A percentile compares a stretch with the other conserved stretches of the same genome.
phyloP scores from a whole-genome alignment of 2,888 invertebrate genomes.

The Stegana nigrithorax region DNA sequence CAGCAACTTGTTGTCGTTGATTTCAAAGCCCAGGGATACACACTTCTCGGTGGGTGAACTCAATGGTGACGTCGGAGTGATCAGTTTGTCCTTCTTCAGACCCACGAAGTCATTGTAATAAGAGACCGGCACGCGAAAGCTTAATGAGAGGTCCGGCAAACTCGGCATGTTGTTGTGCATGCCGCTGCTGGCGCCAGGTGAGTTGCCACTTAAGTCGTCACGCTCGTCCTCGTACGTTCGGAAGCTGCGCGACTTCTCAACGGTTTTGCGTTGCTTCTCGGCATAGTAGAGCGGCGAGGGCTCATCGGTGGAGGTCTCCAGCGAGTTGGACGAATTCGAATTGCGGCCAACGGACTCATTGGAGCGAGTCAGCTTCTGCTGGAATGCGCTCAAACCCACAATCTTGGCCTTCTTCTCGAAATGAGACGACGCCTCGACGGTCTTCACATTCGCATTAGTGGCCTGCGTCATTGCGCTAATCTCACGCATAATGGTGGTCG shows the following conservation, averaged over 20 bases:
- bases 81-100: conserved; percentile 22
- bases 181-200: conserved; percentile 17
- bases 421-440: conserved; percentile 41
- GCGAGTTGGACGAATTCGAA: conserved; percentile 50
- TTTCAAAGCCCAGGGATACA: conserved; percentile 62
- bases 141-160: conserved; percentile 63
- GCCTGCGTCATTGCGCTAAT: conserved; percentile 30
- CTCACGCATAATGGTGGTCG: conserved; percentile 61
- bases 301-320: conserved; percentile 62
- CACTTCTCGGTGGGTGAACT: conserved; percentile 42
- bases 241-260: conserved; percentile 81
- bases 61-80: conserved; percentile 32
- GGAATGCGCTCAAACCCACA: conserved; percentile 71
- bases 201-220: conserved; percentile 14
- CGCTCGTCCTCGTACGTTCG: conserved; percentile 72
- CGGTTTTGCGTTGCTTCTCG: conserved; percentile 70
- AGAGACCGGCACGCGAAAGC: conserved; percentile 49
- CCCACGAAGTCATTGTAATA: conserved; percentile 42
- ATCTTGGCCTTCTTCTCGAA: conserved; percentile 69
- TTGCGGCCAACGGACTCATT: conserved; percentile 61
- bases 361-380: conserved; percentile 71
- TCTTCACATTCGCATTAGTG: background rate
- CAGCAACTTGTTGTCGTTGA: conserved; percentile 65
- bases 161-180: conserved; percentile 65
- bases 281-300: conserved; percentile 49